Evolutionary conservation across 2,888 invertebrate genomes (phyloP).

Genomic region (Epinotia nisella): DNA sequence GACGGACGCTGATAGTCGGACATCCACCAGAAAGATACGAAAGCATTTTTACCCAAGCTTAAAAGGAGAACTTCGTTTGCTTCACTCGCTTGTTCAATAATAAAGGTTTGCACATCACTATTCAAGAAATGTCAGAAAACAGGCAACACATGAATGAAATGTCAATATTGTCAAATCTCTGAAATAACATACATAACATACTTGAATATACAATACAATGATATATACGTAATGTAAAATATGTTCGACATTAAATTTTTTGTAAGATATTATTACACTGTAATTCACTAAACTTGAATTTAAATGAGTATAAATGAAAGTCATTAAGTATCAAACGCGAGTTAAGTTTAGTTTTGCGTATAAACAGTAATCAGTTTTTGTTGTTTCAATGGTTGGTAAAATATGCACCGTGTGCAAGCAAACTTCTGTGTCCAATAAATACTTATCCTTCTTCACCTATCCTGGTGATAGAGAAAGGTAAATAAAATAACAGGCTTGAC

Average conservation of each 20-base stretch:
- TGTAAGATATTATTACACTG: no score
- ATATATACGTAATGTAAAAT: no score
- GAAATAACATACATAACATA: neutral
- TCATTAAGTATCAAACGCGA: neutral
- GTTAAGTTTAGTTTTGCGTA: neutral
- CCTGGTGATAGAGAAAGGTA: constrained; percentile 47
- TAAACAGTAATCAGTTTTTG: neutral
- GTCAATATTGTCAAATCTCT: neutral
- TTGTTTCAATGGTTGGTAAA: constrained; percentile 48
- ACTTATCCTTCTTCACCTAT: constrained; percentile 48
- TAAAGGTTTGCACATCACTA: neutral
- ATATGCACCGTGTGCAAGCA: constrained; percentile 49
- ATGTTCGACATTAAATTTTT: no score
- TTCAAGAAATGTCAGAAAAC: neutral
- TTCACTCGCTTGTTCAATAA: no score
- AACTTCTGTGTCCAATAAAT: constrained; percentile 45
- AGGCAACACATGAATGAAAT: neutral
- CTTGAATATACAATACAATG: no score
- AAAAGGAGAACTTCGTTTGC: no score
- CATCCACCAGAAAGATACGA: no score
- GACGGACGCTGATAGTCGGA: no score
- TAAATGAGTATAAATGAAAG: neutral
- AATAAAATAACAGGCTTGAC: neutral
- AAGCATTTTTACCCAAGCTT: no score
- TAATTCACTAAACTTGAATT: no score